Evolutionary conservation across 2,797 vertebrate species (phyloP), one percentile per base, ranked within the genome.

Genomic region (Gymnodraco acuticeps): DNA sequence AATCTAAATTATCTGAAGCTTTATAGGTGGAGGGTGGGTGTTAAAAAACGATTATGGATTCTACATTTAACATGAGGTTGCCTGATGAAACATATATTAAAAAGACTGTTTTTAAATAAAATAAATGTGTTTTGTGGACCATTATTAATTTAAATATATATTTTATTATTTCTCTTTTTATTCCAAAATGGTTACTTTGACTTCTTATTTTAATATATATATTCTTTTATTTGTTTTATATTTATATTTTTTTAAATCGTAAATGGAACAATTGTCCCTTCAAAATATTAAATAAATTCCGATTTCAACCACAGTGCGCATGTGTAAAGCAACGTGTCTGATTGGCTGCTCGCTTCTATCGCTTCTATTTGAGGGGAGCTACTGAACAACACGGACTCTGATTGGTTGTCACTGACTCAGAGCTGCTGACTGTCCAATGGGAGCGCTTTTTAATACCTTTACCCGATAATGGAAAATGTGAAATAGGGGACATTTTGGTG

Each of bases 401-500:
- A 95, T 95, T 95, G 94, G 95, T 61, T 3, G 0, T 0, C 5
- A 4, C 2, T 7, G 17, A 5, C 2, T 0, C 48, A 33, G 27
- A 10, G 14, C 13, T 43, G 59, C 50, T 16, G 58, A 27, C 64
- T 11, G 82, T 64, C 23, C 92, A 94, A 93, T 94, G 63, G 78
- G 15, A 23, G 71, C 69, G 54, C 6, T 8, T 81, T 61, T 89
- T 93, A 87, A 83, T 92, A 41, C 46, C 16, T 66, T 4, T 10
- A 31, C 20, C 0, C 50, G 50, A 58, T 48, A 38, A 73, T 64
- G 70, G 64, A 70, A 88, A 86, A 78, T 80, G 82, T 82, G 73
- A 92, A 88, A 82, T 76, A 55, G 82, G 64, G 70, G 93, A 94
- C 94, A 95, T 95, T 88, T 95, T 94, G 91, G 82, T 79, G 83